Base-by-base conservation (phyloP, 2,797 vertebrate genomes). In the Sebastes vulpes region DNA sequence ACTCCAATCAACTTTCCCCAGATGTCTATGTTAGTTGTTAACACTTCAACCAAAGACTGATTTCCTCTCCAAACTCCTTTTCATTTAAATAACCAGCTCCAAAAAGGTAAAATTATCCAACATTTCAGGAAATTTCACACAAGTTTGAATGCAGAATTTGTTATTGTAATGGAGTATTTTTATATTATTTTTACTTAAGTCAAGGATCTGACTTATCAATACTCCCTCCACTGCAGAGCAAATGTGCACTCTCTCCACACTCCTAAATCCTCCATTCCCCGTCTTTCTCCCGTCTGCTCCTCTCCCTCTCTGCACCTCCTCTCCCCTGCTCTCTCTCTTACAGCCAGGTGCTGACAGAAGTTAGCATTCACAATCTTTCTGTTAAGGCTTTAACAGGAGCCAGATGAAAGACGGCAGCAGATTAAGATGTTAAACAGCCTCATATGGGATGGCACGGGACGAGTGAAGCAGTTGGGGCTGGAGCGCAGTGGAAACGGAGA, bases 341-440 rank as follows among this genome's bases (percentile, higher is more conserved):
- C 94, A 91, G 91, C 54, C 72, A 94, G 94, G 94, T 78, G 96
- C 91, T 96, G 96, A 96, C 94, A 96, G 95, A 95, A 92, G 91
- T 93, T 89, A 84, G 91, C 94, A 90, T 95, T 96, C 92, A 92
- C 87, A 93, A 90, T 94, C 94, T 95, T 92, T 95, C 91, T 93
- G 91, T 89, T 90, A 80, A 88, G 92, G 94, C 88, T 91, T 94
- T 95, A 95, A 96, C 95, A 93, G 93, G 92, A 94, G 92, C 88
- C 92, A 96, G 96, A 94, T 96, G 96, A 97, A 95, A 96, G 96
- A 96, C 94, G 88, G 91, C 93, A 86, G 92, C 92, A 95, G 94
- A 96, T 96, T 95, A 96, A 95, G 95, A 95, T 88, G 89, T 94
- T 95, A 94, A 95, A 94, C 92, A 94, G 93, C 91, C 93, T 94